Conservation (phyloP, 2,797 vertebrate species). For the Vipera ursinii region DNA sequence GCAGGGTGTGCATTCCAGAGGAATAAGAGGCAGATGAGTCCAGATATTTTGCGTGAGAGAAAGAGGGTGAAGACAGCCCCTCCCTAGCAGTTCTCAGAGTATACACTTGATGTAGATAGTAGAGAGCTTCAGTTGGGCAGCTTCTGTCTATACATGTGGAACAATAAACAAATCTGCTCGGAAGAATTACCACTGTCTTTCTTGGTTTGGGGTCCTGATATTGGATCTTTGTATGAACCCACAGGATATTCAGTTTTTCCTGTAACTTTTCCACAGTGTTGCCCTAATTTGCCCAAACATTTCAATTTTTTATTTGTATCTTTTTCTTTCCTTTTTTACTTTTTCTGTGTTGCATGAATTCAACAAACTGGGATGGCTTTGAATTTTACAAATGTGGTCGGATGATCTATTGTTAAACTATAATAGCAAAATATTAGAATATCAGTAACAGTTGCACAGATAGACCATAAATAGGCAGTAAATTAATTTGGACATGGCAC, state of each 20-base stretch:
- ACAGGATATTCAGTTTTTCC: not conserved
- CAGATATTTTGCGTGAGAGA: not conserved
- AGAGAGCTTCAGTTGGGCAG: not conserved
- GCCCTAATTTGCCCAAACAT: not conserved
- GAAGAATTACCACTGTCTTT: not conserved
- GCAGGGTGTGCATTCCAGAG: not conserved
- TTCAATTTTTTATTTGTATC: not conserved
- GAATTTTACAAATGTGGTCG: not conserved
- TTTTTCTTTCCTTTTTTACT: not conserved
- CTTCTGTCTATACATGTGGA: not conserved
- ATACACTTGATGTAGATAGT: not conserved
- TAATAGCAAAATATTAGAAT: not conserved
- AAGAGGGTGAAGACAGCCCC: not conserved
- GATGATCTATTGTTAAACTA: not conserved
- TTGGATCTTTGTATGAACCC: not conserved
- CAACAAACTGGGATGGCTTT: not conserved
- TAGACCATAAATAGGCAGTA: not conserved
- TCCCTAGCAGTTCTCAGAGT: not conserved
- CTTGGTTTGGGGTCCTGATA: not conserved
- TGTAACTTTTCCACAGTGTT: not conserved
- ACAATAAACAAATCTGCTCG: not conserved
- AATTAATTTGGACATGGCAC: not conserved
- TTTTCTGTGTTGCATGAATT: not conserved
- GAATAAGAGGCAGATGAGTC: not conserved
- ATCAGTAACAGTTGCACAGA: not conserved